phyloP scores from a whole-genome alignment of 2,797 vertebrate genomes.

The Forpus xanthops region DNA sequence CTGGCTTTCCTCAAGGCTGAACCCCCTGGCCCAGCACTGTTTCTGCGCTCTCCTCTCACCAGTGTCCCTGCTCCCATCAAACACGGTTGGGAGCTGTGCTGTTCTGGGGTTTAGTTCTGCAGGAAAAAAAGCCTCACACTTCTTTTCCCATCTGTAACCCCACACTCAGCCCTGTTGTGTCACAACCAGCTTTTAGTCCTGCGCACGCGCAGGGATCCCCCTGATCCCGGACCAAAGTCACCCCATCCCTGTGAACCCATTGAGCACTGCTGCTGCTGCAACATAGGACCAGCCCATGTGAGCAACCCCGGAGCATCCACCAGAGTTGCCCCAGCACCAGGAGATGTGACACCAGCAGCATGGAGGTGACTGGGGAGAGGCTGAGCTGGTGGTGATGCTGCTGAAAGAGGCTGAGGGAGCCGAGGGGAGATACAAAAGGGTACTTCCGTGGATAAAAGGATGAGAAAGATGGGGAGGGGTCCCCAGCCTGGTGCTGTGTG shows the following conservation, averaged over 20 bases:
- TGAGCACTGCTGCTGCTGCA: accelerated
- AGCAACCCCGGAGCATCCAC: background rate
- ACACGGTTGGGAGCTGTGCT: accelerated
- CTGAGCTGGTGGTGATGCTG: background rate
- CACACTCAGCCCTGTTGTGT: background rate
- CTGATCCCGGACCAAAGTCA: background rate
- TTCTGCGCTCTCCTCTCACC: background rate
- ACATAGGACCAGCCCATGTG: accelerated
- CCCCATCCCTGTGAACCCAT: background rate
- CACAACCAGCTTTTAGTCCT: background rate
- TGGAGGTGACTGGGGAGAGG: background rate
- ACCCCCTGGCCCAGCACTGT: background rate
- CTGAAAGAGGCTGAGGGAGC: background rate
- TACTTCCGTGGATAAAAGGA: background rate
- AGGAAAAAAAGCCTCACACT: background rate
- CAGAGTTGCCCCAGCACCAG: background rate
- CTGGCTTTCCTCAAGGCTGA: background rate
- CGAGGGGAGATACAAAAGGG: accelerated
- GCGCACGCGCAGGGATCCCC: too few species aligned
- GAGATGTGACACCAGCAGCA: accelerated
- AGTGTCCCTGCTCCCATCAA: background rate
- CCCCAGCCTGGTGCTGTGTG: background rate
- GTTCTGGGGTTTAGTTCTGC: background rate
- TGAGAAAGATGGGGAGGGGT: background rate
- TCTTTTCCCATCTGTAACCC: background rate